phyloP scores from a whole-genome alignment of 2,113 vertebrate species.

The Coptodon rendalli region DNA sequence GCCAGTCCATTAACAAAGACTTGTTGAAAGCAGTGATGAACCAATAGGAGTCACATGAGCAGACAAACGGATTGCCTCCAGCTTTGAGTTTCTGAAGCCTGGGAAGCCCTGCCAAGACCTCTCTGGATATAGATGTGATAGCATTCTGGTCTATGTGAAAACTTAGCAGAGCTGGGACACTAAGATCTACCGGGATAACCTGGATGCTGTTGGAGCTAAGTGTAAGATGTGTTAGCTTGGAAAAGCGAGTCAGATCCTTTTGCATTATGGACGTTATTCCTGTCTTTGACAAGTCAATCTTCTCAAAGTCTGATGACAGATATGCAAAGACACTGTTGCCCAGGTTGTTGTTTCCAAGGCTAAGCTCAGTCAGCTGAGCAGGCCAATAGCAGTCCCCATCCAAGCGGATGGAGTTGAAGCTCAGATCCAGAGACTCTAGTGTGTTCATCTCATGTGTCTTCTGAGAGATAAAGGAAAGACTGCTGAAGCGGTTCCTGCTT shows the following conservation, averaged over 20 bases:
- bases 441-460: conserved; percentile 39
- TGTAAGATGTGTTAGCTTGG: conserved; percentile 37
- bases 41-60: conserved; percentile 61
- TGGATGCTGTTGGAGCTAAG: conserved; percentile 59
- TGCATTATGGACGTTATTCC: conserved; percentile 44
- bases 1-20: conserved; percentile 57
- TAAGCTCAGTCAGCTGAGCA: conserved; percentile 39
- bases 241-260: conserved; percentile 18
- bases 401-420: conserved; percentile 52
- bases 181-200: conserved; percentile 25
- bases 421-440: conserved; percentile 54
- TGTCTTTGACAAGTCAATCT: conserved; percentile 56
- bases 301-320: conserved; percentile 49
- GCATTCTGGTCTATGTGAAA: conserved; percentile 54
- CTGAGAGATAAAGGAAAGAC: conserved; percentile 43
- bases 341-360: conserved; percentile 53
- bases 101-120: conserved; percentile 22
- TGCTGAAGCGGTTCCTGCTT: conserved; percentile 53
- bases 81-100: conserved; percentile 37
- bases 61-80: conserved; percentile 58
- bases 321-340: conserved; percentile 44
- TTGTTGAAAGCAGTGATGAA: conserved; percentile 53
- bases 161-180: conserved; percentile 2
- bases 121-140: conserved; percentile 34
- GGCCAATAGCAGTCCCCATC: conserved; percentile 41